These are phyloP conservation scores for Trinectes maculatus DNA, from an alignment of 2,113 vertebrate genomes.

Conservation along the genomic window DNA sequence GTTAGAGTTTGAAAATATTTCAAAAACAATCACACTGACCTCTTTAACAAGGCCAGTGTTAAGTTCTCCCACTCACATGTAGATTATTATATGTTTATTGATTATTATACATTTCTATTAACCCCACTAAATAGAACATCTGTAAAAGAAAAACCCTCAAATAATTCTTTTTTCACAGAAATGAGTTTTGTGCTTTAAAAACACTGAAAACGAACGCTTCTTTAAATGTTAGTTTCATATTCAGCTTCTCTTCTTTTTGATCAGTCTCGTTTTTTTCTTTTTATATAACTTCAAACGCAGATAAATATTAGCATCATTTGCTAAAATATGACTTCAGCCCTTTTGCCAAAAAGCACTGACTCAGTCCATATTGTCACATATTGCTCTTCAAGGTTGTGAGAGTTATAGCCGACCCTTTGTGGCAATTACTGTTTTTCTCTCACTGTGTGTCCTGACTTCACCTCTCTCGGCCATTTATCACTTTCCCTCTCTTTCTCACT, in stretches of 20 bases:
- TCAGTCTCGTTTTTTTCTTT: neutral
- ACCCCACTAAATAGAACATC: no score
- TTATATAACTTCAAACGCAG: neutral
- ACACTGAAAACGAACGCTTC: no score
- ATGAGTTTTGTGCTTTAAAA: no score
- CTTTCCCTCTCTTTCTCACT: neutral
- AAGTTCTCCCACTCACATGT: neutral
- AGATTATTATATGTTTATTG: no score
- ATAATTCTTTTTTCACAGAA: no score
- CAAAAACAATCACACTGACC: no score
- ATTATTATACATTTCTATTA: no score
- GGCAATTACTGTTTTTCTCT: neutral
- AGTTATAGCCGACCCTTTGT: slow-evolving; percentile 4
- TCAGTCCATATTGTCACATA: neutral
- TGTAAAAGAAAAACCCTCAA: no score
- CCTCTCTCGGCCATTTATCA: slow-evolving; percentile 15
- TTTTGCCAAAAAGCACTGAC: slow-evolving; percentile 5
- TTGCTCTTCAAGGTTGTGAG: neutral
- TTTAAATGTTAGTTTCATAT: no score
- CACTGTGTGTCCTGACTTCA: slow-evolving; percentile 8
- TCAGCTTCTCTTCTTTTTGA: neutral
- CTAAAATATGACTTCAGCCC: slow-evolving; percentile 10
- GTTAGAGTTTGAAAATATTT: no score
- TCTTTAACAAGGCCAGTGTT: no score
- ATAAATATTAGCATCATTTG: slow-evolving; percentile 13